Percentiles rank a stretch among this genome's conserved stretches.
phyloP scores from a whole-genome alignment of 2,888 invertebrate species.

The Acanthosepion lycidas region DNA sequence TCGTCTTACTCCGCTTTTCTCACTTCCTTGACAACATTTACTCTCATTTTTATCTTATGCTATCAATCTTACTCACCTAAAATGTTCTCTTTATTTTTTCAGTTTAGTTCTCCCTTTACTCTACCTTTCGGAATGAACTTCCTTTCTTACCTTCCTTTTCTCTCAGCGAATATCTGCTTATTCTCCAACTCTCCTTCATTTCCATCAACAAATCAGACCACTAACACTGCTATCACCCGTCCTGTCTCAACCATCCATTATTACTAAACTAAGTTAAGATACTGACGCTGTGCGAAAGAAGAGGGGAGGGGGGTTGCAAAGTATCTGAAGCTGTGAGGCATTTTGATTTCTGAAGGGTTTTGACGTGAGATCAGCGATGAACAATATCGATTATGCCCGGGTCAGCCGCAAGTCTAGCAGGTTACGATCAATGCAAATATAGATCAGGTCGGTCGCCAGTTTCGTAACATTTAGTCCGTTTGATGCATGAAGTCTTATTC shows the following conservation, averaged over 20 bases:
- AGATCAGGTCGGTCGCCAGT: not conserved
- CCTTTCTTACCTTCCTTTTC: too few species aligned
- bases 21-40: too few species aligned
- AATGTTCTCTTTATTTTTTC: too few species aligned
- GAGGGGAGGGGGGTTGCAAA: not conserved
- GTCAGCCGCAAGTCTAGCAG: conserved; percentile 1
- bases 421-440: not conserved
- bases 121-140: too few species aligned
- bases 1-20: too few species aligned
- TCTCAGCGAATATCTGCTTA: not conserved
- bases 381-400: not conserved
- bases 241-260: not conserved
- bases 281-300: not conserved
- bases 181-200: not conserved
- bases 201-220: not conserved
- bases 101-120: too few species aligned
- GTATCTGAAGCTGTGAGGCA: not conserved
- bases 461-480: not conserved
- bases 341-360: conserved; percentile 33
- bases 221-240: not conserved
- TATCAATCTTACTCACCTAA: too few species aligned
- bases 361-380: not conserved
- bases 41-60: too few species aligned
- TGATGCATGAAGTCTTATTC: not conserved
- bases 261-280: not conserved